A percentile compares a stretch with the other conserved stretches of the same genome.
Conservation (phyloP, 2,797 vertebrate species). For the Eidolon dupreanum region DNA sequence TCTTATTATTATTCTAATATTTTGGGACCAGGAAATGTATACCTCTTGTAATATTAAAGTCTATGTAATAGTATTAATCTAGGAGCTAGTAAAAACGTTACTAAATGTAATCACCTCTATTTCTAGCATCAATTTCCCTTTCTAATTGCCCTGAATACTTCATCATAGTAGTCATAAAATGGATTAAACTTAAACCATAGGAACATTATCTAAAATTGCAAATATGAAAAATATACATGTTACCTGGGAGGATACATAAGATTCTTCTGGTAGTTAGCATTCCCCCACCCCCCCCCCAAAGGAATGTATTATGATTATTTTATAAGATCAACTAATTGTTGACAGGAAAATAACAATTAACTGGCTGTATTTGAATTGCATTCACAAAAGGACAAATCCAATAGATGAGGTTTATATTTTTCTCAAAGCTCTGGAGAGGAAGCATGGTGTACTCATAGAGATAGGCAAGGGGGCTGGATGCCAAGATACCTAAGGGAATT, state of each 20-base stretch:
- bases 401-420: background rate
- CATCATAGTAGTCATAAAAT: background rate
- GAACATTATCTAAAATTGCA: background rate
- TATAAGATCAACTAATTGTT: background rate
- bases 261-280: background rate
- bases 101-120: background rate
- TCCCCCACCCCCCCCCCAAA: background rate
- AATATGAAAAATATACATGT: background rate
- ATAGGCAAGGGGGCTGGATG: background rate
- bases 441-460: background rate
- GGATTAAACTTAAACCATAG: background rate
- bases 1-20: background rate
- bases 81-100: background rate
- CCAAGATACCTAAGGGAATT: background rate
- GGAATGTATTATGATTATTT: background rate
- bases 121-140: background rate
- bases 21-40: background rate
- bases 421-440: background rate
- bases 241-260: background rate
- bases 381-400: constrained; percentile 12
- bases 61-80: background rate
- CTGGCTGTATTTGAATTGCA: background rate
- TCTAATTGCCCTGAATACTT: background rate
- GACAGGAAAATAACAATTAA: background rate
- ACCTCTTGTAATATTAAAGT: background rate